These are phyloP conservation scores for Reinhardtius hippoglossoides DNA, from an alignment of 2,113 vertebrate species.

Conservation along the genomic window DNA sequence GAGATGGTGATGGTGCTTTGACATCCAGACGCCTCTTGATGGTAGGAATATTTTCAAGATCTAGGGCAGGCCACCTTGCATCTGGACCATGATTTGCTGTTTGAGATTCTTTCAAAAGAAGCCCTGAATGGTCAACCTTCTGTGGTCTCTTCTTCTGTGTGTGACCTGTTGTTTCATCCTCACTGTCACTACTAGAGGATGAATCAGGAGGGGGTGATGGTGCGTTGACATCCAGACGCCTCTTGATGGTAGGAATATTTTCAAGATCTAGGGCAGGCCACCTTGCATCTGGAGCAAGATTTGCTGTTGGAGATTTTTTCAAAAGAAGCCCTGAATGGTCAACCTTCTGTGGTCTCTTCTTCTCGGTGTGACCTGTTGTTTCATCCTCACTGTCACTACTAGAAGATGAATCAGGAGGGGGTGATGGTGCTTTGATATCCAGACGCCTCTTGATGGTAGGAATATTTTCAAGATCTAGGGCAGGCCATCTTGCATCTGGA, in stretches of 20 bases:
- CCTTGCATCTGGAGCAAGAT: background rate
- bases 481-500: background rate
- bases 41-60: background rate
- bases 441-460: slow-evolving; percentile 17
- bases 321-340: background rate
- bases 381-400: slow-evolving; percentile 27
- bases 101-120: slow-evolving; percentile 3
- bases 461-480: background rate
- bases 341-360: no score
- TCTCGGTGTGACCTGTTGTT: background rate
- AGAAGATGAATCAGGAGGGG: slow-evolving; percentile 1
- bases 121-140: no score
- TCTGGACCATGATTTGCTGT: background rate
- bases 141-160: no score
- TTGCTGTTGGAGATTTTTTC: background rate
- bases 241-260: slow-evolving; percentile 5
- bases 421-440: slow-evolving; percentile 31
- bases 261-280: background rate
- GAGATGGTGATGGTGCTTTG: background rate
- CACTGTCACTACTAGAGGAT: slow-evolving; percentile 45
- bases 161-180: slow-evolving; percentile 18
- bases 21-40: slow-evolving; percentile 37
- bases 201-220: background rate
- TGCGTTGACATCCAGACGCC: slow-evolving; percentile 34
- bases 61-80: background rate